phyloP scores from a whole-genome alignment of 2,888 invertebrate genomes.

The Drosophila percnosoma region DNA sequence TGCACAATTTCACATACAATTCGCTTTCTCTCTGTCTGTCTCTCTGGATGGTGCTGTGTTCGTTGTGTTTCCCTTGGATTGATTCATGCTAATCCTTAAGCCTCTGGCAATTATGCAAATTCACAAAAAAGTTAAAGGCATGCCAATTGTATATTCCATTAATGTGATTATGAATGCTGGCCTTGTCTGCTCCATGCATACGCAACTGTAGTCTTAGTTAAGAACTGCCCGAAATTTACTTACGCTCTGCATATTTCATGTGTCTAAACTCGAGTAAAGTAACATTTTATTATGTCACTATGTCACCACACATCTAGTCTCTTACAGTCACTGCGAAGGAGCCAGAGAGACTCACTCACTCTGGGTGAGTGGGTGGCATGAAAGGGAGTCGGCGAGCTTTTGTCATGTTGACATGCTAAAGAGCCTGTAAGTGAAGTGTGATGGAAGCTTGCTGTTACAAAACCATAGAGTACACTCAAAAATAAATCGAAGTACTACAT shows the following conservation, averaged over 20 bases:
- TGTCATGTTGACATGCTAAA: slow-evolving; percentile 78
- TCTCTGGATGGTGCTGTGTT: not conserved
- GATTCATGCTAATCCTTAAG: slow-evolving; percentile 68
- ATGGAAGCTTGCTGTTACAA: slow-evolving; percentile 62
- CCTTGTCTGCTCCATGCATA: slow-evolving; percentile 3
- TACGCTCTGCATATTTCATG: slow-evolving; percentile 12
- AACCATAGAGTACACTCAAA: slow-evolving; percentile 26
- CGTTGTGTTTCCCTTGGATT: slow-evolving; percentile 45
- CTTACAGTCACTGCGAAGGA: slow-evolving; percentile 1
- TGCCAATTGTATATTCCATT: slow-evolving; percentile 54
- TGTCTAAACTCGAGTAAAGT: slow-evolving; percentile 45
- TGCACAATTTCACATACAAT: slow-evolving; percentile 66
- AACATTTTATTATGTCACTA: slow-evolving; percentile 80
- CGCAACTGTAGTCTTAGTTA: slow-evolving; percentile 10
- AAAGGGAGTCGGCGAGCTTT: slow-evolving; percentile 3
- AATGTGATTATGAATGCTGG: slow-evolving; percentile 38
- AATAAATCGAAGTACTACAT: not conserved
- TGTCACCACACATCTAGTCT: slow-evolving; percentile 63
- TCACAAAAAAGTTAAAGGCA: slow-evolving; percentile 34
- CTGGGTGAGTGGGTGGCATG: not conserved
- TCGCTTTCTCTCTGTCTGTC: not conserved
- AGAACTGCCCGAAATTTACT: slow-evolving; percentile 5
- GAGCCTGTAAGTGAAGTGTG: slow-evolving; percentile 80
- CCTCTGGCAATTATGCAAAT: slow-evolving; percentile 66
- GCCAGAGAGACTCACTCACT: not conserved